These are phyloP conservation scores for Neoarius graeffei DNA, from an alignment of 2,113 vertebrate species.

Conservation along the genomic window DNA sequence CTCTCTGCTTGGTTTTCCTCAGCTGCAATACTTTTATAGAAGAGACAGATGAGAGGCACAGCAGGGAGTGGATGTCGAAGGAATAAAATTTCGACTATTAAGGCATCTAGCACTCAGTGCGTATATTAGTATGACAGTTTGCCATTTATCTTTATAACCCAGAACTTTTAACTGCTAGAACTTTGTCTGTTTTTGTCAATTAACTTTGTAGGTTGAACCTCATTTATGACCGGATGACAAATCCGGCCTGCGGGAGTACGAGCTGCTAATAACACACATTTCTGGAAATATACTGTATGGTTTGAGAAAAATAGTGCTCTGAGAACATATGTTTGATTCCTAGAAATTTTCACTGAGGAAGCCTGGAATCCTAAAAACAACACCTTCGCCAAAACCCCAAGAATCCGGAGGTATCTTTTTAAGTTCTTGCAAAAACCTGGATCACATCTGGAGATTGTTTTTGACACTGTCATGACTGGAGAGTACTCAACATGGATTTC, in stretches of 20 bases:
- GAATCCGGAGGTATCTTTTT: too few relatives aligned
- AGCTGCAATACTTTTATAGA: neutral
- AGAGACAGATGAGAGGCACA: too few relatives aligned
- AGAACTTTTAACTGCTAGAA: neutral
- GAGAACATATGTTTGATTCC: neutral
- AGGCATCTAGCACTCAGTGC: neutral
- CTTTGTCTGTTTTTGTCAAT: neutral
- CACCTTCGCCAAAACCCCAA: too few relatives aligned
- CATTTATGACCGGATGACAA: neutral
- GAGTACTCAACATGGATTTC: too few relatives aligned
- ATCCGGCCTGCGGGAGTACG: neutral
- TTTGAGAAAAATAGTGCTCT: neutral
- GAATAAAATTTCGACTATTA: neutral
- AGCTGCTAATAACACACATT: neutral
- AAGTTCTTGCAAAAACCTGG: too few relatives aligned
- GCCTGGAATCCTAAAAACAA: neutral
- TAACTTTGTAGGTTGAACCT: neutral
- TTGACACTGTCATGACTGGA: too few relatives aligned
- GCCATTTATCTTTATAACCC: neutral
- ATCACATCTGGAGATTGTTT: too few relatives aligned
- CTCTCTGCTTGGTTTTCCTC: neutral
- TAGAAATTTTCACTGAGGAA: neutral
- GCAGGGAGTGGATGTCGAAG: neutral
- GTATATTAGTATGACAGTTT: neutral
- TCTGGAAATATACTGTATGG: neutral